Evolutionary conservation across 2,113 vertebrate species (phyloP).

Genomic region (Spilogale gracilis): DNA sequence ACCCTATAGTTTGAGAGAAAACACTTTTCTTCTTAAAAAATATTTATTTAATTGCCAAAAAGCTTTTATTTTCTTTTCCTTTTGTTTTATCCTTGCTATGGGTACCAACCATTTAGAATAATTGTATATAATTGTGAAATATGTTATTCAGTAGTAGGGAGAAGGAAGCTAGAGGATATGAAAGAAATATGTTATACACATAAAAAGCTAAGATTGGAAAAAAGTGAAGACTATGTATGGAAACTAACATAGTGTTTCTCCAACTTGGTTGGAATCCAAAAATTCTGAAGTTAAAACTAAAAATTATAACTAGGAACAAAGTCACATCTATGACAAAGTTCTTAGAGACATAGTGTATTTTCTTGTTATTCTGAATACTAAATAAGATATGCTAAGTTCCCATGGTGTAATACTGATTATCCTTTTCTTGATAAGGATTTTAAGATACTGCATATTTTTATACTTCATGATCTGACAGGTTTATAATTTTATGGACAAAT

Average conservation of each 20-base stretch:
- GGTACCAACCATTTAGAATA: background rate
- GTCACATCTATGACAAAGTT: background rate
- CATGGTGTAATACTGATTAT: background rate
- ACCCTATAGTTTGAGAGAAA: background rate
- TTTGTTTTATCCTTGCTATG: background rate
- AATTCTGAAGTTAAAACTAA: conserved; percentile 21
- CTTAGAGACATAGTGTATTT: background rate
- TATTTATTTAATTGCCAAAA: background rate
- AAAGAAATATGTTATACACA: background rate
- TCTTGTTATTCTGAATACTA: background rate
- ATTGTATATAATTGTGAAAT: background rate
- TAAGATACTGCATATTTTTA: background rate
- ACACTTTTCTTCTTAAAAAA: background rate
- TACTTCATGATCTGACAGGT: background rate
- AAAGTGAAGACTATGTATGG: background rate
- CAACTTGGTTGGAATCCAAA: background rate
- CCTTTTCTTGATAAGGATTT: background rate
- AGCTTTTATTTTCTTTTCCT: background rate
- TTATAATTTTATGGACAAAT: background rate
- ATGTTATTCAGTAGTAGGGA: background rate
- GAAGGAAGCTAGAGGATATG: background rate
- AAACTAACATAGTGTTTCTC: background rate
- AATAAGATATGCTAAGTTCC: background rate
- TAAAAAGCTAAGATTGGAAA: background rate
- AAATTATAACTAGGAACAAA: background rate